Evolutionary conservation across 2,113 vertebrate genomes (phyloP).

Genomic region (Recurvirostra avosetta): DNA sequence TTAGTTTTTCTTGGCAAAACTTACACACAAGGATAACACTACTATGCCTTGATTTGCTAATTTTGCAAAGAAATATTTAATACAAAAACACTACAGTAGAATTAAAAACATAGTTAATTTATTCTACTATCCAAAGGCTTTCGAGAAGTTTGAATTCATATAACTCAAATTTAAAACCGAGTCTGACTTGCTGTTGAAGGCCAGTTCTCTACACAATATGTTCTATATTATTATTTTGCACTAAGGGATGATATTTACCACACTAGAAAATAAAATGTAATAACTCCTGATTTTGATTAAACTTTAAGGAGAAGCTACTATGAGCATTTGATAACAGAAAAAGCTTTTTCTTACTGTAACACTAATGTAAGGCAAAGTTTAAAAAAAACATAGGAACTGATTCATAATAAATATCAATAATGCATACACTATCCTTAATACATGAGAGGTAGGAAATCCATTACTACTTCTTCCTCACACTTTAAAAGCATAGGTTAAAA

Average conservation of each 20-base stretch:
- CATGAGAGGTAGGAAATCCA: neutral
- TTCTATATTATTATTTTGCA: neutral
- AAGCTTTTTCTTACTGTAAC: neutral
- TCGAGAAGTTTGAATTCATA: neutral
- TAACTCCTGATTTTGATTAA: neutral
- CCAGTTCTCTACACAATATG: neutral
- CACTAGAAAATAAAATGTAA: neutral
- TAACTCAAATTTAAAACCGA: neutral
- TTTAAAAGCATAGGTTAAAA: neutral
- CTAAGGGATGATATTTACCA: neutral
- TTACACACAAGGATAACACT: accelerated
- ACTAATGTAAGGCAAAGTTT: neutral
- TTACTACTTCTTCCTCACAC: neutral
- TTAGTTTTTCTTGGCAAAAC: neutral
- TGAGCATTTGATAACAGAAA: neutral
- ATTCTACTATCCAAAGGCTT: neutral
- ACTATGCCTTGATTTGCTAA: neutral
- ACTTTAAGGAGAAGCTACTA: neutral
- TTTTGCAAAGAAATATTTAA: neutral
- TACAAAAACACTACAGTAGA: neutral
- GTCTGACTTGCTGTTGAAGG: neutral
- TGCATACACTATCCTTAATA: neutral
- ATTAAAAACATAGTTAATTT: neutral
- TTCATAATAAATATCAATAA: neutral
- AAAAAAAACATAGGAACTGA: neutral